These are phyloP conservation scores for Acleris cristana DNA, from an alignment of 2,888 invertebrate genomes.

Conservation along the genomic window DNA sequence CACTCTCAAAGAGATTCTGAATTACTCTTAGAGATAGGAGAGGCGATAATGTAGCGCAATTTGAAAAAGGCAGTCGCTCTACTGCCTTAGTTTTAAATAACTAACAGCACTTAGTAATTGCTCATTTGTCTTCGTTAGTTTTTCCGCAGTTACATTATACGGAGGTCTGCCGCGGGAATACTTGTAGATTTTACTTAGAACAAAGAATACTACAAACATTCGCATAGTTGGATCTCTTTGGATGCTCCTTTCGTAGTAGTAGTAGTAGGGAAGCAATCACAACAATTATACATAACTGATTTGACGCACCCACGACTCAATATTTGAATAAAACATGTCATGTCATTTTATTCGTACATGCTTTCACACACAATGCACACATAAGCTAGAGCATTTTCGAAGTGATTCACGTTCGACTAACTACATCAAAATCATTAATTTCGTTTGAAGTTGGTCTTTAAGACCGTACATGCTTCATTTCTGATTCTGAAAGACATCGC, in stretches of 20 bases:
- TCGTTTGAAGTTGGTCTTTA: too few species aligned
- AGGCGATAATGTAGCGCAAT: background rate
- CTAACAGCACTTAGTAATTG: constrained; percentile 27
- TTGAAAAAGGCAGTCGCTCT: constrained; percentile 1
- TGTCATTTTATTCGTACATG: too few species aligned
- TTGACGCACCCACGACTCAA: too few species aligned
- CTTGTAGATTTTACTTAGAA: background rate
- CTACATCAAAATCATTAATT: too few species aligned
- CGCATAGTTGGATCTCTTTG: too few species aligned
- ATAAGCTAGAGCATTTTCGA: too few species aligned
- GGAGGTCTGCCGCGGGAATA: background rate
- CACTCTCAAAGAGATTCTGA: background rate
- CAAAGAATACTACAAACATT: background rate
- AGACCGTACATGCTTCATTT: constrained; percentile 17
- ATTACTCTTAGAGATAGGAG: background rate
- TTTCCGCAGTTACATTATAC: constrained; percentile 16
- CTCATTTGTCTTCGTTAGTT: constrained; percentile 30
- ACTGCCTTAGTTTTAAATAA: constrained; percentile 17
- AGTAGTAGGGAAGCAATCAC: too few species aligned
- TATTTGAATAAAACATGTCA: too few species aligned
- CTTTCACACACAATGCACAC: too few species aligned
- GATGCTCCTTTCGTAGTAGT: too few species aligned
- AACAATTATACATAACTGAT: too few species aligned
- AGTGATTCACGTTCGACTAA: too few species aligned
- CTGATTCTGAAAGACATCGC: constrained; percentile 8